Conservation (phyloP, 2,113 vertebrate genomes). For the Esox niger region DNA sequence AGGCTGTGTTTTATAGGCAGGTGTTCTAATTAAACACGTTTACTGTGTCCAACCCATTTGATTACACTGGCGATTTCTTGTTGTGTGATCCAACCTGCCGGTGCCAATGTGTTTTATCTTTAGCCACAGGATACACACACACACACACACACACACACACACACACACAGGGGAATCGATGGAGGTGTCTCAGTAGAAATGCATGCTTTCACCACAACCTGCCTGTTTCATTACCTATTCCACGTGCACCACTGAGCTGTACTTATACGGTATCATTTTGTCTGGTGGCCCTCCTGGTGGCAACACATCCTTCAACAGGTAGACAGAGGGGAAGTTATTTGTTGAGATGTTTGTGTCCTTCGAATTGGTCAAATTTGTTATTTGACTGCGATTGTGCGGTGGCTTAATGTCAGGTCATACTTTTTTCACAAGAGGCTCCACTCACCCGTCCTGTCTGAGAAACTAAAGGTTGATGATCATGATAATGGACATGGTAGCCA, state of each 20-base stretch:
- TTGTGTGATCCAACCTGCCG: constrained; percentile 55
- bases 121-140: constrained; percentile 15
- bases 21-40: constrained; percentile 72
- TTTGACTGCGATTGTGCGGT: background rate
- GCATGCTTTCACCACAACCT: constrained; percentile 22
- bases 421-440: background rate
- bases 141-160: constrained; percentile 3
- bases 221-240: constrained; percentile 35
- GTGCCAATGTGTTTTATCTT: constrained; percentile 38
- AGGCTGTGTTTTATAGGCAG: constrained; percentile 54
- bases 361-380: background rate
- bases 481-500: background rate
- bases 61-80: constrained; percentile 39
- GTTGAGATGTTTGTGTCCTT: no score
- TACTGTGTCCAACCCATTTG: constrained; percentile 51
- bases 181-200: background rate
- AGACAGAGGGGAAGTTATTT: no score
- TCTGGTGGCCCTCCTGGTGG: constrained; percentile 2
- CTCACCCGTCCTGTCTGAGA: background rate
- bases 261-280: constrained; percentile 43
- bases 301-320: background rate
- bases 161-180: constrained; percentile 14
- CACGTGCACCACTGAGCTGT: constrained; percentile 26
- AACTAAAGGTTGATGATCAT: background rate
- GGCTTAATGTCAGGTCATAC: background rate